Evolutionary conservation across 2,113 vertebrate species (phyloP), one percentile per base, ranked within the genome.

Genomic region (Tragelaphus buxtoni): DNA sequence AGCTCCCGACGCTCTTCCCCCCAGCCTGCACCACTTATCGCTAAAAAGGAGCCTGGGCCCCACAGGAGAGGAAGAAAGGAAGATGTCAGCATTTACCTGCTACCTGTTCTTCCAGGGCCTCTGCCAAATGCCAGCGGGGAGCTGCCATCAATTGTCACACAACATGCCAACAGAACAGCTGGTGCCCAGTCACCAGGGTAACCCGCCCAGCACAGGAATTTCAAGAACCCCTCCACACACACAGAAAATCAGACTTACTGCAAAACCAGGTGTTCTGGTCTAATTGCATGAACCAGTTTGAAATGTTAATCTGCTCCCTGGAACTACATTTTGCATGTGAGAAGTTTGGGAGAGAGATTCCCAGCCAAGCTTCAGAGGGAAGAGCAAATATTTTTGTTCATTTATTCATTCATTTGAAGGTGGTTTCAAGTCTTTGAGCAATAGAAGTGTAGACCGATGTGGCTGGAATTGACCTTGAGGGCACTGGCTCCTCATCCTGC

Each of bases 141-240:
- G n/a, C 30, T 9, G 82, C 91, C 84, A 72, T 95, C 89, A 91
- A 79, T 30, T 91, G 63, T 87, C 49, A 0, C 24, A n/a, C 76
- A 42, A 91, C 63, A 69, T 90, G 96, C 95, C 97, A 95, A 51
- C 4, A 1, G 63, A 93, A 94, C 98, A 97, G 94, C 96, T 96
- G 97, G 95, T 93, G 89, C 92, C 83, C 94, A 76, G 89, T 45
- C 84, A 80, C 92, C 58, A 87, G 88, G 92, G 80, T 39, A 82
- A 95, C 56, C 79, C 53, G 47, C 80, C 39, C 26, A 93, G 77
- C 94, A 60, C 8, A 17, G 85, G 72, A 92, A 95, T 94, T 92
- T 96, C 92, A 95, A 87, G 96, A 89, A 16, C 47, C 72, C 45
- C 60, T 51, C 14, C 9, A 42, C 39, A 32, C 79, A 55, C 47